Evolutionary conservation across 2,888 invertebrate genomes (phyloP).

Genomic region (Netelia melanura): DNA sequence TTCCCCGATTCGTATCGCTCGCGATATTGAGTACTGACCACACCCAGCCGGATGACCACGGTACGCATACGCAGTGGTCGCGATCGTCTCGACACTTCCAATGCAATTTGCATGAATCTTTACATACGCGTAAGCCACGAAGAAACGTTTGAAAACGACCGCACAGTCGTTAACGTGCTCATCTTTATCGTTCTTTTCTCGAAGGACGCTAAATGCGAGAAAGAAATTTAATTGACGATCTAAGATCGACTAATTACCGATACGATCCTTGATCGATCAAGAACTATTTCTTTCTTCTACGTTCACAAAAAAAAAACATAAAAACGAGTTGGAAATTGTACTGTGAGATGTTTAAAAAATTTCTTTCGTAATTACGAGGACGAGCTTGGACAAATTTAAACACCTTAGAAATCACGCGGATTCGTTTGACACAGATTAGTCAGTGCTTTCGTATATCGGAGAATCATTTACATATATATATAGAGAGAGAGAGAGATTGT

Average conservation of each 20-base stretch:
- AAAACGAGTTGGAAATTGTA: no score
- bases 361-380: background rate
- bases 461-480: slow-evolving; percentile 7
- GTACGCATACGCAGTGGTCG: background rate
- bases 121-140: background rate
- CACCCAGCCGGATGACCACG: slow-evolving; percentile 47
- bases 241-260: background rate
- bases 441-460: slow-evolving; percentile 11
- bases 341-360: background rate
- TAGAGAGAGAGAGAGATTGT: background rate
- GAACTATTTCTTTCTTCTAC: background rate
- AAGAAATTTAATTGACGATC: slow-evolving; percentile 14
- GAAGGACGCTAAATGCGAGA: slow-evolving; percentile 8
- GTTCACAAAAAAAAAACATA: background rate
- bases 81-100: slow-evolving; percentile 41
- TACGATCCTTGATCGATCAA: background rate
- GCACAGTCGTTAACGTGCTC: background rate
- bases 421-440: background rate
- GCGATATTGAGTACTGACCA: slow-evolving; percentile 57
- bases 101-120: slow-evolving; percentile 43
- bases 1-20: slow-evolving; percentile 73
- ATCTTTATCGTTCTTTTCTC: background rate
- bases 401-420: slow-evolving; percentile 8
- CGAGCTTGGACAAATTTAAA: background rate
- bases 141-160: slow-evolving; percentile 17